Evolutionary conservation across 2,888 invertebrate species (phyloP).

Genomic region (Gymnosoma rotundatum): DNA sequence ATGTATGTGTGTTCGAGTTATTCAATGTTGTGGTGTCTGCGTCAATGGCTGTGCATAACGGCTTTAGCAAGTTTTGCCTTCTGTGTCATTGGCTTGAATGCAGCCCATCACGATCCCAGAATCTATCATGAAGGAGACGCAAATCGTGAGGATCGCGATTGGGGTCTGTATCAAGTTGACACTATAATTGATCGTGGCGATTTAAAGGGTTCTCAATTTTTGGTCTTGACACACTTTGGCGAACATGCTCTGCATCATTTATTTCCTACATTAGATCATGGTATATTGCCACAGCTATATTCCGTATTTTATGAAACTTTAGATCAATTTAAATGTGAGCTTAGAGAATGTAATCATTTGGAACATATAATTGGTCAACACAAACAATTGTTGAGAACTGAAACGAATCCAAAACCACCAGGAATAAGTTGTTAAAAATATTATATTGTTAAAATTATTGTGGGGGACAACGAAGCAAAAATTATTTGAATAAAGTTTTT

Average conservation of each 20-base stretch:
- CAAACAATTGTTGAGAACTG: conserved; percentile 83
- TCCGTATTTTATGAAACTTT: conserved; percentile 83
- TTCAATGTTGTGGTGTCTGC: conserved; percentile 74
- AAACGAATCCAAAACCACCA: conserved; percentile 81
- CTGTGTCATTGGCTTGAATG: conserved; percentile 86
- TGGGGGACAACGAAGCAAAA: too few species aligned
- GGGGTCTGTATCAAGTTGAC: conserved; percentile 90
- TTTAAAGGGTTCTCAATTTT: conserved; percentile 86
- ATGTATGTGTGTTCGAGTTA: conserved; percentile 81
- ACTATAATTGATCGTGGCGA: conserved; percentile 88
- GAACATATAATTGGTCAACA: conserved; percentile 87
- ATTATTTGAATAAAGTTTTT: too few species aligned
- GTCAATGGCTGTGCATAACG: conserved; percentile 84
- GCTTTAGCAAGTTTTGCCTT: conserved; percentile 85
- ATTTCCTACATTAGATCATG: conserved; percentile 91
- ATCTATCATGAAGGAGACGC: conserved; percentile 91
- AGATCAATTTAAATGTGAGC: conserved; percentile 79
- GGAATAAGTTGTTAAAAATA: conserved; percentile 64
- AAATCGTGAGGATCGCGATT: conserved; percentile 84
- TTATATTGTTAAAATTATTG: neutral
- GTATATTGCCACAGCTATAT: conserved; percentile 86
- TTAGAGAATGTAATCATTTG: conserved; percentile 83
- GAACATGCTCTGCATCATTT: conserved; percentile 91
- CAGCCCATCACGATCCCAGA: conserved; percentile 91
- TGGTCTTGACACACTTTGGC: conserved; percentile 89